Evolutionary conservation across 1,140 invertebrate genomes (phyloP).

Genomic region (Drosophila littoralis): DNA sequence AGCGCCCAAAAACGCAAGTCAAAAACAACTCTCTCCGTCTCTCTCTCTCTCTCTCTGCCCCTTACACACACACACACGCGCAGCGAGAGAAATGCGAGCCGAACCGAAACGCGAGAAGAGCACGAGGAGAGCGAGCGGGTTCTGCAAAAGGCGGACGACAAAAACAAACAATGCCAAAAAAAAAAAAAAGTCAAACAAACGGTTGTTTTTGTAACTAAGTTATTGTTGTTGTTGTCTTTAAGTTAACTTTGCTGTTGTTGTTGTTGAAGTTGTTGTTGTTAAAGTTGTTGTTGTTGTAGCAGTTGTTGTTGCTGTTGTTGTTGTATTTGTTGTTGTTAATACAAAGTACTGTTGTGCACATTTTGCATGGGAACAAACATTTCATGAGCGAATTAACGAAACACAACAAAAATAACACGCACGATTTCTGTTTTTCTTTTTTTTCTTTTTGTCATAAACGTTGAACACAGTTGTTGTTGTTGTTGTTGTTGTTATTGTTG

Average conservation of each 20-base stretch:
- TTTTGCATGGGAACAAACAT: slow-evolving; percentile 51
- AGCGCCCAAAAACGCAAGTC: slow-evolving; percentile 36
- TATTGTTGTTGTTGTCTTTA: slow-evolving; percentile 19
- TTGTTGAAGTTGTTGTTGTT: slow-evolving; percentile 26
- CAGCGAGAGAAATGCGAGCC: slow-evolving; percentile 8
- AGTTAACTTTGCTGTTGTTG: slow-evolving; percentile 33
- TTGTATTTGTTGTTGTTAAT: slow-evolving; percentile 19
- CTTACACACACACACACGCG: slow-evolving; percentile 12
- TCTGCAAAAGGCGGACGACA: neutral
- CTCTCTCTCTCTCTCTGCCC: neutral
- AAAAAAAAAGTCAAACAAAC: neutral
- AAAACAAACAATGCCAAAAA: slow-evolving; percentile 17
- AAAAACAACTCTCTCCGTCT: slow-evolving; percentile 20
- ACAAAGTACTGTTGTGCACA: slow-evolving; percentile 38
- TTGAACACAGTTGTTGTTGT: slow-evolving; percentile 29
- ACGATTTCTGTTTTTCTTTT: neutral
- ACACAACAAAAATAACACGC: slow-evolving; percentile 19
- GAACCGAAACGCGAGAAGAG: neutral
- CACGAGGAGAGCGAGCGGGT: neutral
- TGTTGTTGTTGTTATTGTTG: slow-evolving; percentile 20
- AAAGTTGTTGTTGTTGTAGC: slow-evolving; percentile 18
- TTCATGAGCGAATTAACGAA: slow-evolving; percentile 24
- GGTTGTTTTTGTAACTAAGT: slow-evolving; percentile 1
- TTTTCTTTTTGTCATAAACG: neutral
- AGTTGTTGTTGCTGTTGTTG: slow-evolving; percentile 10